Evolutionary conservation across 2,113 vertebrate genomes (phyloP).

Genomic region (Callocephalon fimbriatum): DNA sequence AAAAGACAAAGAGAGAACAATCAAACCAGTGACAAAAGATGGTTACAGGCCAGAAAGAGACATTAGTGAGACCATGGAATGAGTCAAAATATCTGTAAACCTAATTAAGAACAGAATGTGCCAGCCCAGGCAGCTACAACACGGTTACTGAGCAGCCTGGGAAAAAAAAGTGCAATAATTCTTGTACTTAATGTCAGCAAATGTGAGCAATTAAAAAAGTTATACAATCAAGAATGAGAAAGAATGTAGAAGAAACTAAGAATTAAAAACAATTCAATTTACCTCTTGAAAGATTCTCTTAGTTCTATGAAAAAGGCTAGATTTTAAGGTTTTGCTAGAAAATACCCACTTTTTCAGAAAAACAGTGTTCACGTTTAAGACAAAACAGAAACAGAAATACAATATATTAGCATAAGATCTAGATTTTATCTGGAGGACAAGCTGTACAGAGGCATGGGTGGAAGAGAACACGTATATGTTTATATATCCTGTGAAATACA

Average conservation of each 20-base stretch:
- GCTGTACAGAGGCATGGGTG: background rate
- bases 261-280: background rate
- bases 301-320: background rate
- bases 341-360: background rate
- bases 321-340: background rate
- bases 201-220: background rate
- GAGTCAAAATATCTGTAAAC: conserved; percentile 40
- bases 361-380: background rate
- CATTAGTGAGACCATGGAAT: background rate
- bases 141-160: background rate
- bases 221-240: background rate
- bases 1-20: background rate
- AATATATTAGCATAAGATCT: background rate
- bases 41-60: background rate
- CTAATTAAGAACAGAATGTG: conserved; percentile 19
- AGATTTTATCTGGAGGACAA: background rate
- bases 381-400: background rate
- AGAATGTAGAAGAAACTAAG: background rate
- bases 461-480: background rate
- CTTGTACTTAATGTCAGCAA: background rate
- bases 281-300: background rate
- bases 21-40: background rate
- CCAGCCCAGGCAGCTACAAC: background rate
- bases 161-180: background rate
- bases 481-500: background rate